Evolutionary conservation across 2,888 invertebrate species (phyloP), one percentile per base, ranked within the genome.

Genomic region (Andrena chrysosceles): DNA sequence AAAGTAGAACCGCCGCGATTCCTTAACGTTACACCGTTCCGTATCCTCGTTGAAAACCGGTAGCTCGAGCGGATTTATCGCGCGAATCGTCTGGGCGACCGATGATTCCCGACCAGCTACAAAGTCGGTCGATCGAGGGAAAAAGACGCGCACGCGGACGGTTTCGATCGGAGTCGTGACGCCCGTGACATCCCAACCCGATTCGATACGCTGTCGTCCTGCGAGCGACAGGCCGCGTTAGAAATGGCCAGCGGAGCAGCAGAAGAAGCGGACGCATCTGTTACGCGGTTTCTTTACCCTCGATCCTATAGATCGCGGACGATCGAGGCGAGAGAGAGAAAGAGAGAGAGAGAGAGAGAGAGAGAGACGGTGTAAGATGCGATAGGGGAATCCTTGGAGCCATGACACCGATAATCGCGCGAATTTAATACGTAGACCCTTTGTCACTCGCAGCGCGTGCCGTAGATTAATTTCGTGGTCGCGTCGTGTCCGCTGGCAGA

Each of bases 391-490:
- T 42, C 42, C 42, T 42, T 42, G 42, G 13, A 13, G 42, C 42
- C 10, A 13, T 0, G 42, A 13, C 54, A 70, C 6, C n/a, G 63
- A 74, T 69, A 77, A 67, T 63, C 67, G 64, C 52, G 77, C 69
- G 63, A 76, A 83, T 83, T 78, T 62, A 73, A 76, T 52, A 23
- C 67, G 52, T 8, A 6, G 31, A 48, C 42, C 54, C 54, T 83
- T 83, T 66, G 77, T 75, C 68, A 79, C 20, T 49, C 33, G 56
- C 8, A 66, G 71, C 81, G 77, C 80, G 79, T 71, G 84, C 85
- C 75, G 82, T 87, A 87, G 81, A 86, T 87, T 85, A 87, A 84
- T 86, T 81, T 76, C 66, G 66, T 81, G n/a, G 62, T 31, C 26
- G 59, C 42, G 74, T 68, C 52, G 72, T 76, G 87, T 83, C 76